Percentiles rank a stretch among this genome's conserved stretches.
phyloP scores from a whole-genome alignment of 2,797 vertebrate genomes.

The Eospalax fontanierii region DNA sequence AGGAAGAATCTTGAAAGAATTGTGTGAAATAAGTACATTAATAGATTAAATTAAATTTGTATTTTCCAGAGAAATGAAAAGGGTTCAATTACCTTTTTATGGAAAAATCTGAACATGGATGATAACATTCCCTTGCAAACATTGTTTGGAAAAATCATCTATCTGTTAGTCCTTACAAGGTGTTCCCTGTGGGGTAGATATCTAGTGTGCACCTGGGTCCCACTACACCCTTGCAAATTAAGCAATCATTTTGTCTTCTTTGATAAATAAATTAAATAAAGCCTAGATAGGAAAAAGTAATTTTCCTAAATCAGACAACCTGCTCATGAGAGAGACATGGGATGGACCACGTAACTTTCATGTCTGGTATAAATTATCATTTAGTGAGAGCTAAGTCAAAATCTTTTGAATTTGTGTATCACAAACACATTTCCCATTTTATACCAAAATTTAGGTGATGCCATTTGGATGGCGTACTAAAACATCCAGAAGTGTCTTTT shows the following conservation, averaged over 20 bases:
- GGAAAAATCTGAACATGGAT: not conserved
- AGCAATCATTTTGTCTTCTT: not conserved
- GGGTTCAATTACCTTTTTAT: not conserved
- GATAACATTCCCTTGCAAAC: not conserved
- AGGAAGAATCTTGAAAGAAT: not conserved
- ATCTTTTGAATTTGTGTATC: not conserved
- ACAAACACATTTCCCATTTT: not conserved
- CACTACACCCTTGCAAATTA: constrained; percentile 34
- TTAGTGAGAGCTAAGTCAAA: not conserved
- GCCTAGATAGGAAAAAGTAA: constrained; percentile 50
- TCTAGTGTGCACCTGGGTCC: not conserved
- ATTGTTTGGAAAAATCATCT: not conserved
- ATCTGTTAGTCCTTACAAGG: not conserved
- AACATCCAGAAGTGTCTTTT: not conserved
- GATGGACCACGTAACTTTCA: not conserved
- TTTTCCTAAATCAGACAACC: constrained; percentile 56
- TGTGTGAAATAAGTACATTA: not conserved
- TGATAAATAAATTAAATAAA: constrained; percentile 67
- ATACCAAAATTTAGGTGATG: not conserved
- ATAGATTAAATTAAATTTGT: not conserved
- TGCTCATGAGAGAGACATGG: constrained; percentile 17
- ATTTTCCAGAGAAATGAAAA: not conserved
- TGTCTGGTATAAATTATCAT: not conserved
- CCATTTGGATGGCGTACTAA: not conserved
- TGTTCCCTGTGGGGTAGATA: not conserved